These are phyloP conservation scores for Panthera tigris DNA, from an alignment of 2,113 vertebrate species.

Conservation along the genomic window DNA sequence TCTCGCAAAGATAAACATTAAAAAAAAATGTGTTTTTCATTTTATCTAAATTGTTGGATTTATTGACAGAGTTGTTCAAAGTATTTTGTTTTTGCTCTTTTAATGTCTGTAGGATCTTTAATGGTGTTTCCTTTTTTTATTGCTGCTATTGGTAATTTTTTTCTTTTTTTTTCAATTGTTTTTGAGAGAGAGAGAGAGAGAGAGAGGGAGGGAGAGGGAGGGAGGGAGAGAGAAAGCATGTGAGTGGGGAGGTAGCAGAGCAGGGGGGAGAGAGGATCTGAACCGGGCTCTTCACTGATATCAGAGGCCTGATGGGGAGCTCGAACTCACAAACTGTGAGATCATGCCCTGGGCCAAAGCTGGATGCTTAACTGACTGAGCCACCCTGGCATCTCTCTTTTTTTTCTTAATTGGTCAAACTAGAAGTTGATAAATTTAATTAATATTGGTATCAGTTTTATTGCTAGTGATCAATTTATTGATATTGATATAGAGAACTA, in stretches of 20 bases:
- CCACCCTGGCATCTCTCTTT: too few relatives aligned
- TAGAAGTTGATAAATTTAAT: not conserved
- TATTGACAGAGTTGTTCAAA: not conserved
- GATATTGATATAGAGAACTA: not conserved
- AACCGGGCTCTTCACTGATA: too few relatives aligned
- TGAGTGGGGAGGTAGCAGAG: too few relatives aligned
- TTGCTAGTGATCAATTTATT: not conserved
- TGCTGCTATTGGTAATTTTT: not conserved
- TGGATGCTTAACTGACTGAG: too few relatives aligned
- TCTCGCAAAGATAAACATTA: not conserved
- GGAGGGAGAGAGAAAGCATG: too few relatives aligned
- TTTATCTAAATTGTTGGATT: not conserved
- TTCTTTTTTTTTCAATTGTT: not conserved
- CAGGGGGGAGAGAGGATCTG: too few relatives aligned
- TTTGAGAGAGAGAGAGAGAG: too few relatives aligned
- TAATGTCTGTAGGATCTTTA: not conserved
- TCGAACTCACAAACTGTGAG: too few relatives aligned
- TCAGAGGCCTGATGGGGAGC: too few relatives aligned
- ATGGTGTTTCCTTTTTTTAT: not conserved
- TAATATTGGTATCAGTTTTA: not conserved
- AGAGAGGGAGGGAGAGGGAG: too few relatives aligned
- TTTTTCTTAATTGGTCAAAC: not conserved
- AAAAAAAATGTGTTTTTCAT: not conserved
- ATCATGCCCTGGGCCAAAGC: too few relatives aligned
- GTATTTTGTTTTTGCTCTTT: not conserved